phyloP scores from a whole-genome alignment of 2,888 invertebrate genomes.

The Barypeithes pellucidus region DNA sequence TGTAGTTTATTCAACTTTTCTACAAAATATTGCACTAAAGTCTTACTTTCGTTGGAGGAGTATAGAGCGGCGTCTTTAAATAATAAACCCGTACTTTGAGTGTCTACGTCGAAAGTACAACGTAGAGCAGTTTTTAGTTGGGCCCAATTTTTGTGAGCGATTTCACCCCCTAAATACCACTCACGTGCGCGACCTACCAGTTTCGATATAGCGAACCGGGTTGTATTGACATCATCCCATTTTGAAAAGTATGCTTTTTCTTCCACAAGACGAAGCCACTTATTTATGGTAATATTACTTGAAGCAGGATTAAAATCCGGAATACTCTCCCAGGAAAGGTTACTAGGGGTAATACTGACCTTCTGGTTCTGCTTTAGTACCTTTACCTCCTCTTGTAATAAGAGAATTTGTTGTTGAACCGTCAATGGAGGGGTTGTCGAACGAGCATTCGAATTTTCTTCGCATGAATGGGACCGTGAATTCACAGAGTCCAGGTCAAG shows the following conservation, averaged over 20 bases:
- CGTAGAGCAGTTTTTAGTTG: background rate
- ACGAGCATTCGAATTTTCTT: too few relatives aligned
- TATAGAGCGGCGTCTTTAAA: background rate
- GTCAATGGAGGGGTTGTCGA: too few relatives aligned
- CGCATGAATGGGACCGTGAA: too few relatives aligned
- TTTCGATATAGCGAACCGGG: background rate
- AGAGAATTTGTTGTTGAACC: too few relatives aligned
- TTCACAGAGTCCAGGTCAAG: too few relatives aligned
- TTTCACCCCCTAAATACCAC: background rate
- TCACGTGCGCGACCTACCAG: too few relatives aligned
- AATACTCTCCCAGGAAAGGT: background rate
- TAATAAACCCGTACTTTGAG: slow-evolving; percentile 9
- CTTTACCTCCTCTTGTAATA: background rate
- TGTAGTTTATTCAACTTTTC: background rate
- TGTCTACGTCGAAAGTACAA: slow-evolving; percentile 1
- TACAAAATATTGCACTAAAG: background rate
- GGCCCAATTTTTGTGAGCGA: background rate
- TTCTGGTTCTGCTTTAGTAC: background rate
- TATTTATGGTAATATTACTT: background rate
- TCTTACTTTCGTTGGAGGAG: background rate
- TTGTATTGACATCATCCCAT: background rate
- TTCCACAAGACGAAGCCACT: background rate
- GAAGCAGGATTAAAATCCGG: background rate
- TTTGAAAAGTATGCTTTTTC: background rate
- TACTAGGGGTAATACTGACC: background rate